These are phyloP conservation scores for Synergus itoensis DNA, from an alignment of 2,888 invertebrate genomes.

Conservation along the genomic window DNA sequence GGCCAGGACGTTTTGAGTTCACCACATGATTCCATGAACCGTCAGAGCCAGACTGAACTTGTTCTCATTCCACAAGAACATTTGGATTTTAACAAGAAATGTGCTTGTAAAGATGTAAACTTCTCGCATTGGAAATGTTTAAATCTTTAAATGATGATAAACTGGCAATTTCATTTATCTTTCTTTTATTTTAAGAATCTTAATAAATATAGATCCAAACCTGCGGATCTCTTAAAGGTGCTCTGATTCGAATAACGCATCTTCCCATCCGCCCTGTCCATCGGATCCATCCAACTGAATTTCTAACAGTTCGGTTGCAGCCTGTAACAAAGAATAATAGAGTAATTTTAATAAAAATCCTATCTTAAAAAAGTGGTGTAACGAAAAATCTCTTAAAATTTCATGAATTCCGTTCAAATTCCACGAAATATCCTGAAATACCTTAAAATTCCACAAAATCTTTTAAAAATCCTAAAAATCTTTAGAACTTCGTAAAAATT, in stretches of 20 bases:
- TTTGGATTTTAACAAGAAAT: constrained; percentile 46
- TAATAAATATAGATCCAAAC: constrained; percentile 54
- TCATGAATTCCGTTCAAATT: no score
- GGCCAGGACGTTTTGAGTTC: background rate
- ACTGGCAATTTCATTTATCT: no score
- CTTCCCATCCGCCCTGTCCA: constrained; percentile 73
- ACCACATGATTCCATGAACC: constrained; percentile 40
- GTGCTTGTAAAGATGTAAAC: constrained; percentile 35
- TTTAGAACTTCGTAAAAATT: no score
- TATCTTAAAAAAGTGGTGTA: no score
- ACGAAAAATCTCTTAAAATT: no score
- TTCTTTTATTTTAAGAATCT: no score
- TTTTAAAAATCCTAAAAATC: no score
- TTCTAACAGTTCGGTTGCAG: constrained; percentile 70
- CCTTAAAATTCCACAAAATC: no score
- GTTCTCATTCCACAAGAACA: constrained; percentile 44
- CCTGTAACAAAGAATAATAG: constrained; percentile 51
- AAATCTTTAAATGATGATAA: no score
- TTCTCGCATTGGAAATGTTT: background rate
- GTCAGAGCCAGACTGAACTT: constrained; percentile 52
- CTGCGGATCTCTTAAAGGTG: constrained; percentile 68
- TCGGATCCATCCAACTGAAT: constrained; percentile 71
- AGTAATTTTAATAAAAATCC: background rate
- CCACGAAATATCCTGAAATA: no score
- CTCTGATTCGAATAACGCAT: constrained; percentile 67